Conservation (phyloP, 2,797 vertebrate genomes). For the Heliangelus exortis region DNA sequence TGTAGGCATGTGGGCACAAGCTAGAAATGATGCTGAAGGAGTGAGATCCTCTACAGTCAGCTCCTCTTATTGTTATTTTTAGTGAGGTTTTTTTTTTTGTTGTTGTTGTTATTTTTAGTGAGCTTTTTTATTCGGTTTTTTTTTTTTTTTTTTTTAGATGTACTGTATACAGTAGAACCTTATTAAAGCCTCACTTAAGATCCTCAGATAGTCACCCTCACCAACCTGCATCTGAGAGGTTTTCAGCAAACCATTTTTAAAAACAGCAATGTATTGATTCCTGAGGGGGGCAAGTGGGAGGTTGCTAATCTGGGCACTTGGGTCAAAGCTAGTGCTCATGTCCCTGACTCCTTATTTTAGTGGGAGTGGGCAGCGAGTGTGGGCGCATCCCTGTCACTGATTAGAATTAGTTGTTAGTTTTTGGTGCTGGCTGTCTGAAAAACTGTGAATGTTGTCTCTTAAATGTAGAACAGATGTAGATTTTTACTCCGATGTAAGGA, state of each 20-base stretch:
- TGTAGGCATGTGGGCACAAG: slow-evolving; percentile 58
- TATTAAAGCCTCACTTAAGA: slow-evolving; percentile 59
- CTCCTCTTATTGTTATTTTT: slow-evolving; percentile 62
- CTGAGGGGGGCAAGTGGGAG: slow-evolving; percentile 28
- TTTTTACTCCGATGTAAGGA: slow-evolving; percentile 32
- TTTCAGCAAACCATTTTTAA: slow-evolving; percentile 49
- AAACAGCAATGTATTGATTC: slow-evolving; percentile 54
- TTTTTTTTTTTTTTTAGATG: slow-evolving; percentile 54
- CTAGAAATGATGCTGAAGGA: slow-evolving; percentile 45
- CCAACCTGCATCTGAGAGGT: slow-evolving; percentile 44
- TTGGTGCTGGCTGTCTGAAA: slow-evolving; percentile 56
- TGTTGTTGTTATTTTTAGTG: slow-evolving; percentile 69
- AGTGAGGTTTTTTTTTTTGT: slow-evolving; percentile 39
- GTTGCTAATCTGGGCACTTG: slow-evolving; percentile 59
- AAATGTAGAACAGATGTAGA: slow-evolving; percentile 55
- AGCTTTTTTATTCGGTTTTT: background rate
- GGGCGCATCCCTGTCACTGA: slow-evolving; percentile 53
- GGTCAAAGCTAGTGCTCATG: slow-evolving; percentile 55
- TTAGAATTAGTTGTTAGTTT: slow-evolving; percentile 58
- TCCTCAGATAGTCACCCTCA: slow-evolving; percentile 37
- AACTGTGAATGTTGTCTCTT: slow-evolving; percentile 54
- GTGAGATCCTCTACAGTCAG: slow-evolving; percentile 73
- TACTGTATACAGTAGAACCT: slow-evolving; percentile 64
- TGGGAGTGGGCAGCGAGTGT: slow-evolving; percentile 62
- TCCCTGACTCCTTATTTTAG: slow-evolving; percentile 63